Percentiles rank a stretch among this genome's conserved stretches.
These are phyloP conservation scores for Decapterus maruadsi DNA, from an alignment of 2,797 vertebrate species.

Conservation along the genomic window DNA sequence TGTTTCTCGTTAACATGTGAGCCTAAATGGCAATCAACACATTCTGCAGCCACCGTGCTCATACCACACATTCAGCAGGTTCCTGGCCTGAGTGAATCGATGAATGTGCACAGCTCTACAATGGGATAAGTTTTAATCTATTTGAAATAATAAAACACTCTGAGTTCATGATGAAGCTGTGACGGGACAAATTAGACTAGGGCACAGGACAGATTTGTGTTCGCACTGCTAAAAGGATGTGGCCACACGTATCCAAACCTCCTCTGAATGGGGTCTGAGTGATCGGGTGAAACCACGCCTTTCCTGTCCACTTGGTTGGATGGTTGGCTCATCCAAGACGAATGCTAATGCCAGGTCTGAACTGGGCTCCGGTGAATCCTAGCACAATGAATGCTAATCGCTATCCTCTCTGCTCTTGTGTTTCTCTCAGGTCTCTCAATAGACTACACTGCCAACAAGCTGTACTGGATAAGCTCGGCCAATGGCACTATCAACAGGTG, in stretches of 20 bases:
- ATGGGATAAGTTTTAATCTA: too few relatives aligned
- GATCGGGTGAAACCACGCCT: not conserved
- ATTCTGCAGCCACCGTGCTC: too few relatives aligned
- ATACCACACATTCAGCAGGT: too few relatives aligned
- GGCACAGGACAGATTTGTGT: too few relatives aligned
- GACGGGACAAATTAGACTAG: too few relatives aligned
- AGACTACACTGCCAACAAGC: constrained; percentile 94
- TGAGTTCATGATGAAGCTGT: too few relatives aligned
- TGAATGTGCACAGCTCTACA: too few relatives aligned
- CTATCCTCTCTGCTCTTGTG: constrained; percentile 22
- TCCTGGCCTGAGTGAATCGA: too few relatives aligned
- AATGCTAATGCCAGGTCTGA: not conserved
- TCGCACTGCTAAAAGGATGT: too few relatives aligned
- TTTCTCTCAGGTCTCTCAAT: constrained; percentile 91
- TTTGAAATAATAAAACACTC: too few relatives aligned
- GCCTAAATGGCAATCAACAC: too few relatives aligned
- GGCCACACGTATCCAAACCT: not conserved
- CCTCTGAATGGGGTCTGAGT: not conserved
- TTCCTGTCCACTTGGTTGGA: not conserved
- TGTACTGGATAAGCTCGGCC: constrained; percentile 99
- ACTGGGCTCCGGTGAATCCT: not conserved
- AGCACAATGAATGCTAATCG: constrained; percentile 21
- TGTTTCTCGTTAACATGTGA: too few relatives aligned
- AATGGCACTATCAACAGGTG: constrained; percentile 99
- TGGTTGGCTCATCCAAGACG: not conserved